Base-by-base conservation (phyloP, 92 coral and sea anemone species). In the Phenganax subtilis region DNA sequence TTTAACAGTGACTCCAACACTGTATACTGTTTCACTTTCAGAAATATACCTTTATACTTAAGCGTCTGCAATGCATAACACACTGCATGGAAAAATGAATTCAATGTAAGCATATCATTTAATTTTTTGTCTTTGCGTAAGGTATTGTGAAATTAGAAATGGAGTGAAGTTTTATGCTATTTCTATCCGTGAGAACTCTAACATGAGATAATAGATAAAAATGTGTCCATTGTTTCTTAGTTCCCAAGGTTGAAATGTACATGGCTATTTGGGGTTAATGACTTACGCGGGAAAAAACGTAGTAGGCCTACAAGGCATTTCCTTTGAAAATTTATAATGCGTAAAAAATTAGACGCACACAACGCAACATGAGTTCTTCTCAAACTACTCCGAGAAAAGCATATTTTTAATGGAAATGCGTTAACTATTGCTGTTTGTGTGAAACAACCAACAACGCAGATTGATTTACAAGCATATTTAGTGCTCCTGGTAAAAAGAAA, bases 21-120 rank as follows among this genome's bases (percentile, higher is more conserved):
- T 15, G 71, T 70, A 11, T 76, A 68, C 71, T 87, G 89, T 61
- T 82, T 82, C 14, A 87, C 89, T 62, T 77, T 87, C 53, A 77
- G 71, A 72, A 85, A 85, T 7, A 85, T 37, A 12, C 64, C 53
- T 51, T 62, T 86, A 27, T 82, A 82, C 12, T 44, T 16, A 60
- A 60, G 66, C 16, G 66, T 58, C 51, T 75, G 12, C 30, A 75
- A 75, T 54, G 80, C 61, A 44, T 75, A 75, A 27, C 27, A 10
- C 20, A 54, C 8, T 12, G 54, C 54, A 51, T 75, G 80, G 31
- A 51, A 75, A 75, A 75, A 75, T 2, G 47, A 82, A 30, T 71
- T 82, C 30, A 82, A 27, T 27, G 7, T 60, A 60, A 60, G 7
- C 66, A 60, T 60, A 6, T 16, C 25, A 20, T 20, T 20, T 20